A percentile compares a stretch with the other conserved stretches of the same genome.
These are phyloP conservation scores for Trogon surrucura DNA, from an alignment of 2,113 vertebrate species.

Conservation along the genomic window DNA sequence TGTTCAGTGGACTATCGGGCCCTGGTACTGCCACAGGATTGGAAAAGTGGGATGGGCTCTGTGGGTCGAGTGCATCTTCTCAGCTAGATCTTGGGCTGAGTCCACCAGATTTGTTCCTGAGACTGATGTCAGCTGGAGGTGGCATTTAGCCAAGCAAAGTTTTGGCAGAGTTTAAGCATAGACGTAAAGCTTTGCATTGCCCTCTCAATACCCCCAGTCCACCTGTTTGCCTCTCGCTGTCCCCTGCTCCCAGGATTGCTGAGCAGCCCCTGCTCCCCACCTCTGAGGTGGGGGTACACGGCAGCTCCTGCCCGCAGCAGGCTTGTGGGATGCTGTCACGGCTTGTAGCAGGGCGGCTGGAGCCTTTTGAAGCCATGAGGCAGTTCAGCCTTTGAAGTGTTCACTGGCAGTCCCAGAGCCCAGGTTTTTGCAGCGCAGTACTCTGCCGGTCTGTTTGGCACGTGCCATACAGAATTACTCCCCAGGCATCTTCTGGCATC, in stretches of 20 bases:
- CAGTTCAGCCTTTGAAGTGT: not conserved
- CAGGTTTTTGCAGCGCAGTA: fast-evolving
- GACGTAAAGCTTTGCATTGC: not conserved
- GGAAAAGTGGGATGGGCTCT: not conserved
- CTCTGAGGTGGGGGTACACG: not conserved
- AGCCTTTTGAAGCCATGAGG: not conserved
- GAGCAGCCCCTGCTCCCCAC: not conserved
- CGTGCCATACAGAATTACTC: not conserved
- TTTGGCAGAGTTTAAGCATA: not conserved
- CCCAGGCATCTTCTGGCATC: not conserved
- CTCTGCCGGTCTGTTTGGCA: not conserved
- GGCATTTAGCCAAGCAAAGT: not conserved
- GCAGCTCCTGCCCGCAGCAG: not conserved
- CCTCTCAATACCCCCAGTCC: not conserved
- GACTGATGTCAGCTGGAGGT: not conserved
- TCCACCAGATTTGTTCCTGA: not conserved
- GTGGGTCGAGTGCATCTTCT: not conserved
- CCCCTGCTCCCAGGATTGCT: not conserved
- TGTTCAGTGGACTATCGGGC: not conserved
- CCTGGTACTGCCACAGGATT: not conserved
- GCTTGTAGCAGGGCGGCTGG: not conserved
- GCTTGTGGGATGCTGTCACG: not conserved
- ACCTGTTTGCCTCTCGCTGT: not conserved
- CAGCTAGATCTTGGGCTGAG: not conserved
- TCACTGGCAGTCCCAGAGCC: not conserved